Base-by-base conservation (phyloP, 2,797 vertebrate species). In the Scleropages formosus region DNA sequence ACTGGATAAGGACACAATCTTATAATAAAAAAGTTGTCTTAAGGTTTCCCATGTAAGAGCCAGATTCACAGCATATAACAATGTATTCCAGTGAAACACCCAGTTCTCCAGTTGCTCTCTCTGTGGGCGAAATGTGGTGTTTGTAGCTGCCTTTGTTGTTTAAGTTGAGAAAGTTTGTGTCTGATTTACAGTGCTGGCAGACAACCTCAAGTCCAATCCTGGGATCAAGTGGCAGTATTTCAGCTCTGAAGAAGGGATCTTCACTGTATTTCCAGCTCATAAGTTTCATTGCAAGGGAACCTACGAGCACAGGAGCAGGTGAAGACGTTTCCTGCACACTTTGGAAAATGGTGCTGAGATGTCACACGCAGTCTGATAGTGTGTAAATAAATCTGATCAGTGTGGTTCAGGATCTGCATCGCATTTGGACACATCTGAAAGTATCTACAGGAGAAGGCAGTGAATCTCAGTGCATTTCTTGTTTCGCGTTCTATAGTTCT, bases 211-310 rank as follows among this genome's bases (percentile, higher is more conserved):
- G 89, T 98, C 96, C 39, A 98, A 98, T 88, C 96, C 97, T 0
- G 97, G 98, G 7, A 98, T 99, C 81, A 98, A 98, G 80, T 99
- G 98, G 98, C 98, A 99, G 77, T 99, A 98, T 89, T 99, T 98
- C 92, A 99, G 98, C 89, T 98, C 97, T 0, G 97, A 99, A 89
- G 98, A 99, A 89, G 98, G 98, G 53, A 98, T 99, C 86, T 99
- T 99, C 87, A 98, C 98, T 0, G 94, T 99, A 74, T 99, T 99
- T 82, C 98, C 98, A 4, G 98, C 98, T 27, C 97, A 98, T 91
- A 98, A 98, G 88, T 98, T 99, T 88, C 94, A 94, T 44, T 99
- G 98, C 88, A 98, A 99, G 80, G 93, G 95, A 80, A 96, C 85
- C 82, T 99, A 97, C 0, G 97, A 99, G 67, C 97, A 99, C 83